Evolutionary conservation across 2,888 invertebrate species (phyloP), one percentile per base, ranked within the genome.

Genomic region (Pycnomerus fuliginosus): DNA sequence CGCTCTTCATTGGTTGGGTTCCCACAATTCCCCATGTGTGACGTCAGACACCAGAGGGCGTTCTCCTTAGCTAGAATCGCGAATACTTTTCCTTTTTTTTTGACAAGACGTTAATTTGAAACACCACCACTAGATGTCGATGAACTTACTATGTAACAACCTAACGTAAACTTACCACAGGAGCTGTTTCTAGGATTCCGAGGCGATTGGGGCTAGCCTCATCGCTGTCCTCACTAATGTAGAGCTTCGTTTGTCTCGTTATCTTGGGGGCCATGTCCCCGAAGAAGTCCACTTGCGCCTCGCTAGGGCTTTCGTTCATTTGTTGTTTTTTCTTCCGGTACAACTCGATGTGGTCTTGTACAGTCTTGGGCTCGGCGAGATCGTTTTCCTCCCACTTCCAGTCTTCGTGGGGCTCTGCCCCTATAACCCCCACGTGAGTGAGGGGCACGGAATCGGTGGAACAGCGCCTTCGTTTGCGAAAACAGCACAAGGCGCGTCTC

Each of bases 381-480:
- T 72, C 70, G 73, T 73, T 47, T 1, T 80, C 80, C 47, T 80
- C 80, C 83, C 83, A 83, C 10, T 77, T 76, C 83, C 83, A 83
- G 54, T 76, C 73, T 39, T 73, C 38, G n/a, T 44, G 31, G 7
- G 35, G 38, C 10, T 49, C 56, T 37, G 50, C 48, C 2, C 75
- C 71, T 27, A 79, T 69, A 11, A 82, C 76, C 37, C 76, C 80
- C 2, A 80, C 74, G 24, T 76, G 73, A 3, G 78, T 78, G 11
- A 83, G 68, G 1, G 78, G 77, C 35, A 80, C 78, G 1, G 75
- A 72, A 46, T 79, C 79, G 44, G 73, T 74, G n/a, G 73, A 73
- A 5, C 74, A 74, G 37, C 74, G 69, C 56, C 77, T 74, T 47
- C 77, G 65, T 44, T 80, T 72, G 38, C 76, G 71, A 48, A 83